These are phyloP conservation scores for Vespertilio murinus DNA, from an alignment of 2,797 vertebrate genomes.

Conservation along the genomic window DNA sequence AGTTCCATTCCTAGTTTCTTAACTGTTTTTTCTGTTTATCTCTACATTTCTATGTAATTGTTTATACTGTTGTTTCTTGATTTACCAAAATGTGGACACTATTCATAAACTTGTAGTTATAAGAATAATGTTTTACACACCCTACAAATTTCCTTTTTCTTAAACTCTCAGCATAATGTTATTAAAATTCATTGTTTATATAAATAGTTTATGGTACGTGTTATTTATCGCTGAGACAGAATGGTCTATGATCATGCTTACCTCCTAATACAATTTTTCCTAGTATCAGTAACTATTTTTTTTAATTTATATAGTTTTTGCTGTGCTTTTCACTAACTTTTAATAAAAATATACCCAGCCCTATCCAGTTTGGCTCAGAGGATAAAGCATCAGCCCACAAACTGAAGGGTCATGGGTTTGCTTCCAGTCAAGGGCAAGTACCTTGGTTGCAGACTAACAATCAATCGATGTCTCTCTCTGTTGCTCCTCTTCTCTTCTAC, in stretches of 20 bases:
- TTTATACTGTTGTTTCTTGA: neutral
- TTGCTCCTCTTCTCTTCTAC: no score
- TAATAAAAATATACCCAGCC: neutral
- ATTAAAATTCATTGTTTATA: neutral
- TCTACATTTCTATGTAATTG: neutral
- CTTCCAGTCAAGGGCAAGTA: no score
- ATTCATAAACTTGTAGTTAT: neutral
- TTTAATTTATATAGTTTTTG: neutral
- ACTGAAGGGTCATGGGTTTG: no score
- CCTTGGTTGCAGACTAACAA: no score
- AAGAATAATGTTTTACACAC: neutral
- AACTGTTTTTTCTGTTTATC: neutral
- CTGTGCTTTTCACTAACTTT: neutral
- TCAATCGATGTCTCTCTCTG: no score
- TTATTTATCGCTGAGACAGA: neutral
- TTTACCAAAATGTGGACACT: neutral
- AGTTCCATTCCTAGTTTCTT: neutral
- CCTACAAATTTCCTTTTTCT: neutral
- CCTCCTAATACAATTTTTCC: neutral
- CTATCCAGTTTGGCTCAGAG: no score
- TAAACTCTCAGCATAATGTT: neutral
- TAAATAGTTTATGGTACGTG: neutral
- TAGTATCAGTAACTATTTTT: neutral
- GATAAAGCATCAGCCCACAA: no score
- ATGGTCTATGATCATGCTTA: neutral